phyloP scores from a whole-genome alignment of 2,113 vertebrate species.

The Brachyistius frenatus region DNA sequence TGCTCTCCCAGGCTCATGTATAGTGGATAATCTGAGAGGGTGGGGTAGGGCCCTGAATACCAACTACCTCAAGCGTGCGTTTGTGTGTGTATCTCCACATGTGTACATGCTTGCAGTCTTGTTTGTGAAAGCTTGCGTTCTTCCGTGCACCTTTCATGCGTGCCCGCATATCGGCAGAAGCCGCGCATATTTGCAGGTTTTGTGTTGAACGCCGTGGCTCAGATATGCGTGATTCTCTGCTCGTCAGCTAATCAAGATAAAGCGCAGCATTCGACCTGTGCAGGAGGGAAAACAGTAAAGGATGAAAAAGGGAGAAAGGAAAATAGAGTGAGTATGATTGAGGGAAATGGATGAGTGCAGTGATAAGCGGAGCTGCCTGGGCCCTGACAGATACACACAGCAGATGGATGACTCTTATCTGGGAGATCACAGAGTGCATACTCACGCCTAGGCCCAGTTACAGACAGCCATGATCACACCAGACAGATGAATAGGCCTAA shows the following conservation, averaged over 20 bases:
- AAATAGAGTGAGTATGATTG: constrained; percentile 58
- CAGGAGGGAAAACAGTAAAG: constrained; percentile 21
- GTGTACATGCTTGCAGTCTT: constrained; percentile 18
- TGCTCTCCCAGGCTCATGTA: constrained; percentile 43
- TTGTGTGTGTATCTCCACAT: constrained; percentile 19
- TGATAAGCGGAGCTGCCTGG: constrained; percentile 77
- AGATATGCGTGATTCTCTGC: constrained; percentile 5
- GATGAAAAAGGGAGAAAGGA: constrained; percentile 33
- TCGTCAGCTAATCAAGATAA: constrained; percentile 69
- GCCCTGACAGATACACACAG: constrained; percentile 76
- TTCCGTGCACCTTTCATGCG: constrained; percentile 1
- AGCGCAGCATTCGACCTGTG: constrained; percentile 47
- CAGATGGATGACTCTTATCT: constrained; percentile 84
- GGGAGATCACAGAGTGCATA: constrained; percentile 77
- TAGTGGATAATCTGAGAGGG: constrained; percentile 50
- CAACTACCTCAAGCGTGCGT: constrained; percentile 48
- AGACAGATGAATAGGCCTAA: constrained; percentile 77
- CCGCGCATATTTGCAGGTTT: constrained; percentile 12
- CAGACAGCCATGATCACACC: constrained; percentile 77
- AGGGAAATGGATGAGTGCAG: constrained; percentile 74
- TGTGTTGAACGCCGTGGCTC: background rate
- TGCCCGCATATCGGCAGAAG: background rate
- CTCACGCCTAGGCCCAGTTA: constrained; percentile 73
- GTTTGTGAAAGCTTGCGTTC: constrained; percentile 37
- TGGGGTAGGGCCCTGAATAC: constrained; percentile 55